Evolutionary conservation across 1,140 invertebrate genomes (phyloP), one percentile per base, ranked within the genome.

Genomic region (Polyergus mexicanus): DNA sequence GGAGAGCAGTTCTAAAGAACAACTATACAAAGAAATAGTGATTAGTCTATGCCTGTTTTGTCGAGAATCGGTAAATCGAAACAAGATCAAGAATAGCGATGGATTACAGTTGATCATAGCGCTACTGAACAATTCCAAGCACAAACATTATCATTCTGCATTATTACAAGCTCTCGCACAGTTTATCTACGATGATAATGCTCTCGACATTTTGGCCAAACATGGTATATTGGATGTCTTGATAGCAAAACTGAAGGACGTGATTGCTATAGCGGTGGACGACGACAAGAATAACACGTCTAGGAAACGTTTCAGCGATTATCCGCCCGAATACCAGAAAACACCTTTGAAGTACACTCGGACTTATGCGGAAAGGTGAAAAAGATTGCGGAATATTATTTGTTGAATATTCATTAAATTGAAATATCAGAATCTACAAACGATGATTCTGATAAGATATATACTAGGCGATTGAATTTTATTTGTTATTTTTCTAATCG

Each of bases 51-150:
- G 93, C 72, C 72, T 94, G 3, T 93, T 95, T 58, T 94, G 92
- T 85, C 87, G 92, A 7, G 94, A 95, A 84, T 92, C 94, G 7
- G 86, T 95, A 0, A 94, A 94, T 87, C 92, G 94, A 47, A 88
- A 86, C 25, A 90, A 84, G 58, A 86, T 95, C 32, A 89, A 89
- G 51, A 66, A 60, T 4, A 75, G 72, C 32, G 83, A 84, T 7
- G 94, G 94, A 13, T 68, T 95, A 22, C 91, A 94, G 75, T 66
- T 93, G 13, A 94, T 95, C 10, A 7, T 94, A 5, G 62, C 71
- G 3, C 38, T 94, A 1, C 72, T 95, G 32, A 93, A 89, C 60
- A 86, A 93, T 19, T 22, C 83, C 0, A 38, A 93, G 28, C 47
- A 91, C 51, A 88, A 94, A 44, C 69, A 66, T 22, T 92, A 93